Percentiles rank a stretch among this genome's conserved stretches.
Evolutionary conservation across 2,888 invertebrate genomes (phyloP).

Genomic region (Periphyllus acericola): DNA sequence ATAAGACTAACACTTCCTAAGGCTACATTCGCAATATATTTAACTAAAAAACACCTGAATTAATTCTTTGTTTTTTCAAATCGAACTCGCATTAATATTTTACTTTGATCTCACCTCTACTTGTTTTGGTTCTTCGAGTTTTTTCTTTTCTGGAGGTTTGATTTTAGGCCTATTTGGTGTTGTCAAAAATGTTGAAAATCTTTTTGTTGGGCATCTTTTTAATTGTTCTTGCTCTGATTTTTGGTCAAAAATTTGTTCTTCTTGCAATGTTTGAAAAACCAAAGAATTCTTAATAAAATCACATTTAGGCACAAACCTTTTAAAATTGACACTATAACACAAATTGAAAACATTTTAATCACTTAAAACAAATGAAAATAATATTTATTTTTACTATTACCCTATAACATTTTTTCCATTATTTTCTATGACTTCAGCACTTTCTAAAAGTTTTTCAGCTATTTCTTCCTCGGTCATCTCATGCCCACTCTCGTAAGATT

Average conservation of each 20-base stretch:
- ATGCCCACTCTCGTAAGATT: conserved; percentile 62
- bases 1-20: not conserved
- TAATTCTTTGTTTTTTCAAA: not conserved
- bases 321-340: conserved; percentile 74
- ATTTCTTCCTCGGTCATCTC: conserved; percentile 75
- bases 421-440: conserved; percentile 75
- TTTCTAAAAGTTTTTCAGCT: conserved; percentile 75
- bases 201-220: conserved; percentile 68
- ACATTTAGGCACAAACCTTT: conserved; percentile 75
- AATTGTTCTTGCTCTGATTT: conserved; percentile 70
- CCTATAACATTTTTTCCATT: conserved; percentile 77
- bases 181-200: conserved; percentile 81
- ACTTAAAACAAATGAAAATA: conserved; percentile 10
- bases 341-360: not conserved
- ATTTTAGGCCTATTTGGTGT: conserved; percentile 79
- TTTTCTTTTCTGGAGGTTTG: conserved; percentile 65
- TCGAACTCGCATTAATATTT: not conserved
- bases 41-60: not conserved
- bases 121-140: conserved; percentile 33
- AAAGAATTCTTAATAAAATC: conserved; percentile 76
- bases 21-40: not conserved
- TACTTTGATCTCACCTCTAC: not conserved
- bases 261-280: conserved; percentile 74
- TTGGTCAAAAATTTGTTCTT: conserved; percentile 70
- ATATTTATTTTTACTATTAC: conserved; percentile 67